These are phyloP conservation scores for Lagopus muta DNA, from an alignment of 2,113 vertebrate genomes.

Conservation along the genomic window DNA sequence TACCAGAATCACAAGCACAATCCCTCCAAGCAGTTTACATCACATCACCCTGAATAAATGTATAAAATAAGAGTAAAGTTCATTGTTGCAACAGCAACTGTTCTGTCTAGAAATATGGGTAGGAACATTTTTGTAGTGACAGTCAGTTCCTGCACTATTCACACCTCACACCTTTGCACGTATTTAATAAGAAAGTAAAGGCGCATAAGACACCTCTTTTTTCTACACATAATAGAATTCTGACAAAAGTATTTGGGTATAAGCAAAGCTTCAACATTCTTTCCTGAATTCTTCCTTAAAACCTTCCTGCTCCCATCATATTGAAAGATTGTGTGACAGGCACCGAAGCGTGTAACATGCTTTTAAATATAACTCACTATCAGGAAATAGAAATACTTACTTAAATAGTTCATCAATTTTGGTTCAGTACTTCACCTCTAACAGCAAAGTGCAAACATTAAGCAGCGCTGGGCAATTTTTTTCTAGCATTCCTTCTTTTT, in stretches of 20 bases:
- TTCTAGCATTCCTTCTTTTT: not conserved
- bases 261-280: not conserved
- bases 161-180: not conserved
- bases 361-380: not conserved
- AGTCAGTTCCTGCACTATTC: not conserved
- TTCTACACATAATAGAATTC: not conserved
- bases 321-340: not conserved
- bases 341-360: not conserved
- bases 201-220: not conserved
- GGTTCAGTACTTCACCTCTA: not conserved
- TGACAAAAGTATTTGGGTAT: not conserved
- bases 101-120: rapidly evolving
- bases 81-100: not conserved
- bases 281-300: not conserved
- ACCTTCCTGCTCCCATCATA: not conserved
- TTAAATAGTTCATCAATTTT: not conserved
- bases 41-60: not conserved
- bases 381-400: not conserved
- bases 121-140: not conserved
- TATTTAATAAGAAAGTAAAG: not conserved
- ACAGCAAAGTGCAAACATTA: not conserved
- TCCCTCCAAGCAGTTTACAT: not conserved
- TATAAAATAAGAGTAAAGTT: not conserved
- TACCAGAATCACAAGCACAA: not conserved
- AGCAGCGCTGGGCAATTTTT: not conserved